Evolutionary conservation across 1,140 invertebrate genomes (phyloP).

Genomic region (Trypoxylus dichotomus): DNA sequence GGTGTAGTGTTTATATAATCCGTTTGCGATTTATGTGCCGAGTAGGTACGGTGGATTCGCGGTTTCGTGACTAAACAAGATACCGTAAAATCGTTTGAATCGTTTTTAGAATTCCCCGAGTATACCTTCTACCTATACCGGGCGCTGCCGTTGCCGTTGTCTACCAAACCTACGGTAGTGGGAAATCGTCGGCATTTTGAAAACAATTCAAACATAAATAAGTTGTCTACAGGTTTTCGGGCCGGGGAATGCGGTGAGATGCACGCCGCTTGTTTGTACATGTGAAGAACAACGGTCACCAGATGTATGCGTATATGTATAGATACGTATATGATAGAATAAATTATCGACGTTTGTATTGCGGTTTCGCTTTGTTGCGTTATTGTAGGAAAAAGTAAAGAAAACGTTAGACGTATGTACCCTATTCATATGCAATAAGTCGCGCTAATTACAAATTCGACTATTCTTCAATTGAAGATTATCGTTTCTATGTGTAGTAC

Average conservation of each 20-base stretch:
- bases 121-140: not conserved
- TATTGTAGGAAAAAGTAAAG: not conserved
- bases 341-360: slow-evolving; percentile 35
- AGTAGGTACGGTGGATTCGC: slow-evolving; percentile 30
- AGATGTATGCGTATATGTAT: slow-evolving; percentile 33
- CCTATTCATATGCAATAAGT: too few relatives aligned
- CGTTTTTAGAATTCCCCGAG: slow-evolving; percentile 44
- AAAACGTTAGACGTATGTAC: too few relatives aligned
- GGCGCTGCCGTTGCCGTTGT: slow-evolving; percentile 41
- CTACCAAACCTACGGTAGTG: slow-evolving; percentile 43
- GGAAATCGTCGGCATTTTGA: slow-evolving; percentile 53
- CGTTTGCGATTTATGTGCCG: slow-evolving; percentile 24
- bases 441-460: too few relatives aligned
- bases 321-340: slow-evolving; percentile 33
- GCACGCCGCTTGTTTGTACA: slow-evolving; percentile 47
- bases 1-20: slow-evolving; percentile 21
- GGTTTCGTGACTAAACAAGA: slow-evolving; percentile 50
- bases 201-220: slow-evolving; percentile 56
- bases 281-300: slow-evolving; percentile 38
- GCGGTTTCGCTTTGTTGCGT: not conserved
- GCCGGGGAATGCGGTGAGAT: slow-evolving; percentile 45
- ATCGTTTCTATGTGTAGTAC: too few relatives aligned
- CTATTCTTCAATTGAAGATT: too few relatives aligned
- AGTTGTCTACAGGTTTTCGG: slow-evolving; percentile 52
- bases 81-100: slow-evolving; percentile 52